Evolutionary conservation across 2,888 invertebrate species (phyloP).

Genomic region (Tipula helvola): DNA sequence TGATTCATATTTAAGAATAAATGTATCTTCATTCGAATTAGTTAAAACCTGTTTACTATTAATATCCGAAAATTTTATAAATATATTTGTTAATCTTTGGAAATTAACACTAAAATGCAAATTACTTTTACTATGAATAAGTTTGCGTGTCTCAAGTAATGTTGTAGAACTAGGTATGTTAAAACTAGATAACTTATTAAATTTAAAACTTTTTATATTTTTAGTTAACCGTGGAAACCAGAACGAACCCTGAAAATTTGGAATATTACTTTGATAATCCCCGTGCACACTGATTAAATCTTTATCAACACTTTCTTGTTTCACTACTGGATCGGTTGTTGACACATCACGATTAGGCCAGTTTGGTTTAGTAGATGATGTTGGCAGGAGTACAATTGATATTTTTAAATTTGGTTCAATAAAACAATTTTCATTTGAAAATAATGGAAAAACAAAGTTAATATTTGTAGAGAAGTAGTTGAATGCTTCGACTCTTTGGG

Average conservation of each 20-base stretch:
- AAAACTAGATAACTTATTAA: neutral
- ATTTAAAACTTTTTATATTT: neutral
- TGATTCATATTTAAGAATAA: neutral
- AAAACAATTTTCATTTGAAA: slow-evolving; percentile 1
- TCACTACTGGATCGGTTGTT: neutral
- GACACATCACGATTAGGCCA: neutral
- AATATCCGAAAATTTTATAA: neutral
- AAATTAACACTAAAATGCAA: neutral
- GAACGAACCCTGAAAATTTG: neutral
- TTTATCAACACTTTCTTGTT: neutral
- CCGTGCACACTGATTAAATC: neutral
- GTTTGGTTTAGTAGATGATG: neutral
- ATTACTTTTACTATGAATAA: neutral
- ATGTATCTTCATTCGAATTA: neutral
- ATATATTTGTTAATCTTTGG: neutral
- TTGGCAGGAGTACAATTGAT: neutral
- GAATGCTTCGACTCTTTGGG: neutral
- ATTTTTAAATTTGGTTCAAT: slow-evolving; percentile 4
- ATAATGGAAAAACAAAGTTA: neutral
- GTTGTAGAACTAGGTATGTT: neutral
- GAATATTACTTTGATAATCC: neutral
- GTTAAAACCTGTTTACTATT: neutral
- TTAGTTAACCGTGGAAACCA: neutral
- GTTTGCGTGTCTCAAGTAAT: neutral
- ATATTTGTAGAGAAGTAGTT: neutral